Percentiles rank a stretch among this genome's conserved stretches.
These are phyloP conservation scores for Kryptolebias ocellatus DNA, from an alignment of 2,797 vertebrate species.

Conservation along the genomic window DNA sequence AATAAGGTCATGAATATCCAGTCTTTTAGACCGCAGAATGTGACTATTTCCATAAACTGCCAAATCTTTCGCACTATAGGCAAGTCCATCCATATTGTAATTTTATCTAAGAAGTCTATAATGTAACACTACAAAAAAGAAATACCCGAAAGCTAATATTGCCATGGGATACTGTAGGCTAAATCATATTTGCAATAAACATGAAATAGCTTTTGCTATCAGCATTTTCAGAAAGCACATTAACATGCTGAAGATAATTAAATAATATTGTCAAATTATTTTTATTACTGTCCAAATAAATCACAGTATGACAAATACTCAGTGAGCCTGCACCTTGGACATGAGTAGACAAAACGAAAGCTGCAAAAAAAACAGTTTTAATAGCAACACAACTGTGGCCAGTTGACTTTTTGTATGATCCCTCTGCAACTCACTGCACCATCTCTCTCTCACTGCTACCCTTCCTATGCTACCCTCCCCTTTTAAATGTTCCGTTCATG, in stretches of 20 bases:
- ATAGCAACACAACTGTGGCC: slow-evolving; percentile 12
- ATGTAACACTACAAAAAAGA: too few species aligned
- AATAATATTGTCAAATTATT: too few species aligned
- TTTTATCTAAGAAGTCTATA: too few species aligned
- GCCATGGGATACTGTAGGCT: neutral
- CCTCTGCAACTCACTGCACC: slow-evolving; percentile 26
- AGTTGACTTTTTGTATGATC: slow-evolving; percentile 21
- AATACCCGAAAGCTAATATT: too few species aligned
- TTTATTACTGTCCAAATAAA: too few species aligned
- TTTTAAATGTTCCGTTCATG: slow-evolving; percentile 35
- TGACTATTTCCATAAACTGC: neutral
- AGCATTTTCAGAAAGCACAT: too few species aligned
- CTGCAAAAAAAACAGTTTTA: slow-evolving; percentile 10
- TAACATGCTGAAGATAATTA: too few species aligned
- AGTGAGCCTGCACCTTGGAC: slow-evolving; percentile 4
- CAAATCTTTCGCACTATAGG: too few species aligned
- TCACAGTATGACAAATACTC: too few species aligned
- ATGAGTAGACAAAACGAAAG: slow-evolving; percentile 2
- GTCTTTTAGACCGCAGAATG: neutral
- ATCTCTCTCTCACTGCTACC: slow-evolving; percentile 13
- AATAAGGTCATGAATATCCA: neutral
- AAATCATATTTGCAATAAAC: slow-evolving; percentile 7
- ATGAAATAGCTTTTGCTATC: slow-evolving; percentile 3
- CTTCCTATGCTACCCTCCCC: slow-evolving; percentile 12
- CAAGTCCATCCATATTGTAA: too few species aligned